These are phyloP conservation scores for Dermolepida albohirtum DNA, from an alignment of 2,888 invertebrate species.

Conservation along the genomic window DNA sequence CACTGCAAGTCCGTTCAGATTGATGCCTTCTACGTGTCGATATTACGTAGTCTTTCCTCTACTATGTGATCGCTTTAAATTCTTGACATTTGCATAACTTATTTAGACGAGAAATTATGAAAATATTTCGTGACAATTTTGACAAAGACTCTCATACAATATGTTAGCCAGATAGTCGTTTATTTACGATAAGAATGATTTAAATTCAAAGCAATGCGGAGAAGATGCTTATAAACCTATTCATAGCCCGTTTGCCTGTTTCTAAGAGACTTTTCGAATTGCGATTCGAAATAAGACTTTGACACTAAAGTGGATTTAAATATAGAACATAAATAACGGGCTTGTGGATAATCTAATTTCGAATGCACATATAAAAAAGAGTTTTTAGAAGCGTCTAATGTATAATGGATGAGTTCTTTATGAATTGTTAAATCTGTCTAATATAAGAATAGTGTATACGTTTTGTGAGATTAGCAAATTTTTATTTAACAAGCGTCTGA, in stretches of 20 bases:
- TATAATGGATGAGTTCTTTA: too few species aligned
- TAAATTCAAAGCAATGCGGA: constrained; percentile 10
- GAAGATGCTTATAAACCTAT: background rate
- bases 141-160: constrained; percentile 12
- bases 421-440: too few species aligned
- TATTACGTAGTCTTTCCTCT: constrained; percentile 48
- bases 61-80: constrained; percentile 1
- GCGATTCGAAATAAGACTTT: background rate
- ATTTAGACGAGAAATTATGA: constrained; percentile 23
- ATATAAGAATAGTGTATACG: background rate
- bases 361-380: background rate
- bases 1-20: constrained; percentile 48
- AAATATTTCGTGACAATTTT: constrained; percentile 30
- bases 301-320: constrained; percentile 13
- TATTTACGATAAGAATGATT: background rate
- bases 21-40: constrained; percentile 54
- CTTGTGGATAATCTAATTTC: background rate
- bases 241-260: constrained; percentile 1
- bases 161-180: background rate
- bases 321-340: background rate
- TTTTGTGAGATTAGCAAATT: too few species aligned
- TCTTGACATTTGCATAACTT: constrained; percentile 27
- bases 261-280: constrained; percentile 9
- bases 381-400: too few species aligned
- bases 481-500: too few species aligned